Base-by-base conservation (phyloP, 2,113 vertebrate genomes). In the Kryptolebias marmoratus region DNA sequence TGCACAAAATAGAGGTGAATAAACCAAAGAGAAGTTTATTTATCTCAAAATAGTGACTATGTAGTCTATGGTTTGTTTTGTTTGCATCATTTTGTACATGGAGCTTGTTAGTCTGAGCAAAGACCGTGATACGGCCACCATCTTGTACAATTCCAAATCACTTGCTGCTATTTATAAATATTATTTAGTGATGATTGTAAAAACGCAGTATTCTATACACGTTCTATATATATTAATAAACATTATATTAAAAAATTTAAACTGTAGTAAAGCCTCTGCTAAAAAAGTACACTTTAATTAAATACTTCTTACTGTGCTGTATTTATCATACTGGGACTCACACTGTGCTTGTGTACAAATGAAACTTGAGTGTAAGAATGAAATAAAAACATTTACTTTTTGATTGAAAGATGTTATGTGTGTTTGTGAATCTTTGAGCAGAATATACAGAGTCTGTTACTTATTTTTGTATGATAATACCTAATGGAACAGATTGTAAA, bases 381-480 rank as follows among this genome's bases (percentile, higher is more conserved):
- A 22, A 56, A 73, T 22, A 71, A 39, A 7, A 36, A 36, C 1
- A 36, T 36, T 36, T 36, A 36, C 3, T 36, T 36, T 36, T 36
- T 36, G 32, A 36, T 36, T 36, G 3, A 36, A 36, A n/a, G 62
- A 71, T 44, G 31, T 1, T 56, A 31, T 80, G 64, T 68, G 66
- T 61, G 73, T 79, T 48, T 83, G 83, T 16, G 32, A 36, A 77
- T 82, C 22, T 67, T 63, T 69, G 16, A 52, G 50, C 16, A 79
- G 8, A 81, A 71, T 42, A 79, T 70, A 79, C 64, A 1, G 31
- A 75, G 70, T 69, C 42, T 73, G n/a, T 73, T 69, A 39, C 84
- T 84, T 89, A 91, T 85, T 89, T 91, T 87, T 87, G n/a, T 86
- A 91, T 79, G 16, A 58, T 53, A 66, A 54, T 65, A 44, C 1